A percentile compares a stretch with the other conserved stretches of the same genome.
Conservation (phyloP, 35 echinoderm and acorn worm species). For the Anneissia japonica region DNA sequence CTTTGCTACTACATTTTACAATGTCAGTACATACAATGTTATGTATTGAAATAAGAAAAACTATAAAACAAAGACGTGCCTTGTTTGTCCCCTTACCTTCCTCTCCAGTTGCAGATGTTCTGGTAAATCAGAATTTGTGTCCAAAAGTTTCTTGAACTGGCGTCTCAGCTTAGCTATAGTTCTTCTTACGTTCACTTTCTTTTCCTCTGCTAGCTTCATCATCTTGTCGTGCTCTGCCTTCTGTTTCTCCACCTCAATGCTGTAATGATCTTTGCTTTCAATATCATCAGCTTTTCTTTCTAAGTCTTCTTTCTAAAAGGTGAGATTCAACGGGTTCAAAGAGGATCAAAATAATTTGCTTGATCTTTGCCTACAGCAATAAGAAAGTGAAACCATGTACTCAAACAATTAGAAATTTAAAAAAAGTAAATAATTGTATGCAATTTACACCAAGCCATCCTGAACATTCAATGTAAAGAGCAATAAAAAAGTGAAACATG, state of each 20-base stretch:
- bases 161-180: constrained; percentile 89
- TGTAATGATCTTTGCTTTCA: constrained; percentile 90
- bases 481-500: too few species aligned
- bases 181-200: constrained; percentile 72
- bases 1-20: too few species aligned
- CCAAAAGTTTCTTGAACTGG: constrained; percentile 93
- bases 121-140: constrained; percentile 74
- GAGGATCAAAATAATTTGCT: too few species aligned
- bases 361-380: too few species aligned
- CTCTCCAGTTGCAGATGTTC: constrained; percentile 84
- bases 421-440: too few species aligned
- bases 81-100: constrained; percentile 40
- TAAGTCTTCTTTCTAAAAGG: constrained; percentile 77
- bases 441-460: too few species aligned
- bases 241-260: constrained; percentile 98
- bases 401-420: too few species aligned
- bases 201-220: constrained; percentile 88
- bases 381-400: too few species aligned
- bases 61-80: neutral
- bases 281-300: constrained; percentile 63
- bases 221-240: constrained; percentile 95
- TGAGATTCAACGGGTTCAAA: too few species aligned
- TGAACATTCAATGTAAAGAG: too few species aligned
- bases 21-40: too few species aligned
- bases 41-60: too few species aligned